Evolutionary conservation across 2,113 vertebrate genomes (phyloP).

Genomic region (Nettapus auritus): DNA sequence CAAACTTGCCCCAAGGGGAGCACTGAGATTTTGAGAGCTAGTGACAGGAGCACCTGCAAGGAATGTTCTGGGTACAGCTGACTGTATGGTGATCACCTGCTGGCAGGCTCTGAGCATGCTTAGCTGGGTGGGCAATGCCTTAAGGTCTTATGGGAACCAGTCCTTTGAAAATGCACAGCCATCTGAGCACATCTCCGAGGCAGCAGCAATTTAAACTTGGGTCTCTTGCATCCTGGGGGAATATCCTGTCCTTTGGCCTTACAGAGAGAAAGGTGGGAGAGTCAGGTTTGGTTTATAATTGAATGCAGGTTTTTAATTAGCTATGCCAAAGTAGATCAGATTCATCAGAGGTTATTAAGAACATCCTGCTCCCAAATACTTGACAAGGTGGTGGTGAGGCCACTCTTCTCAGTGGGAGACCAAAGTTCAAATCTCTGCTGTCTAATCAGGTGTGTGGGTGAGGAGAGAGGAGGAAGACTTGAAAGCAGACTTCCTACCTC

Average conservation of each 20-base stretch:
- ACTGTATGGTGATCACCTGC: not conserved
- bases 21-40: not conserved
- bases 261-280: not conserved
- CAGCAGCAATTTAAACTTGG: not conserved
- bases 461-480: slow-evolving; percentile 20
- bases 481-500: slow-evolving; percentile 52
- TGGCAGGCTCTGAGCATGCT: not conserved
- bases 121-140: not conserved
- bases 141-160: not conserved
- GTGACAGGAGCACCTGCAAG: accelerated
- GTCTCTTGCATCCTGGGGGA: not conserved
- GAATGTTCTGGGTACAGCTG: not conserved
- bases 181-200: not conserved
- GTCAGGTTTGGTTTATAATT: slow-evolving; percentile 1
- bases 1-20: not conserved
- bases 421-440: not conserved
- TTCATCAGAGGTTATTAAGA: not conserved
- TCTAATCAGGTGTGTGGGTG: not conserved
- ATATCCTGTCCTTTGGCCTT: not conserved
- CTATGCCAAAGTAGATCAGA: not conserved
- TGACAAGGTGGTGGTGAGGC: not conserved
- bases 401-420: not conserved
- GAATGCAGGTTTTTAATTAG: slow-evolving; percentile 25
- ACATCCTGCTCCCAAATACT: not conserved
- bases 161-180: not conserved